These are phyloP conservation scores for Aythya baeri DNA, from an alignment of 2,113 vertebrate species.

Conservation along the genomic window DNA sequence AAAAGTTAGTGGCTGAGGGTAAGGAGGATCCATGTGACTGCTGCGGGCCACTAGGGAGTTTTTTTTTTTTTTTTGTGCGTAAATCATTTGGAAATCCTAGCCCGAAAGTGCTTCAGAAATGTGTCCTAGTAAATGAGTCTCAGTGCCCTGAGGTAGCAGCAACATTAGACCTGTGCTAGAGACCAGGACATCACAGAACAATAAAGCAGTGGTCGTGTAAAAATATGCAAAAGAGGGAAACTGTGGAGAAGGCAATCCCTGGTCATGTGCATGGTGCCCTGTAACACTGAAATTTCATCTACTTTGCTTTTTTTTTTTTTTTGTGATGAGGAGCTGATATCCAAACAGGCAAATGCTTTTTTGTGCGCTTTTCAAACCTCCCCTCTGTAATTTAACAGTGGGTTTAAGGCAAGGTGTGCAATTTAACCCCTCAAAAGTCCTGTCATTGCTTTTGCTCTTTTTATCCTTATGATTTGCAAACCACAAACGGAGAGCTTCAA, in stretches of 20 bases:
- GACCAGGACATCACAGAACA: rapidly evolving
- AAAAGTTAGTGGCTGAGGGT: background rate
- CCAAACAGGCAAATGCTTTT: too few relatives aligned
- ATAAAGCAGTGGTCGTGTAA: background rate
- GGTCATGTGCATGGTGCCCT: rapidly evolving
- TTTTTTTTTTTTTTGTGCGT: background rate
- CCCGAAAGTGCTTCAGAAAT: background rate
- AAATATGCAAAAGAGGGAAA: rapidly evolving
- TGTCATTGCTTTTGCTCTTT: background rate
- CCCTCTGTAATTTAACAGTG: background rate
- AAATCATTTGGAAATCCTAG: background rate
- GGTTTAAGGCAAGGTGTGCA: background rate
- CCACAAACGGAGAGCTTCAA: background rate
- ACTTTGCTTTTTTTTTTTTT: background rate
- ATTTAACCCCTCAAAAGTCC: background rate
- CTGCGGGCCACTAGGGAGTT: rapidly evolving
- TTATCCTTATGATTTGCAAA: background rate
- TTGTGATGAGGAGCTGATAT: background rate
- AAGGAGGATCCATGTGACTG: background rate
- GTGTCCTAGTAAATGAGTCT: too few relatives aligned
- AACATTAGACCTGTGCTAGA: rapidly evolving
- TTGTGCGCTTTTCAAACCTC: rapidly evolving
- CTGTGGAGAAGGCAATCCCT: rapidly evolving
- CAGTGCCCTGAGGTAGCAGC: background rate
- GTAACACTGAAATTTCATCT: background rate